These are phyloP conservation scores for Anastrepha obliqua DNA, from an alignment of 1,140 invertebrate species.

Conservation along the genomic window DNA sequence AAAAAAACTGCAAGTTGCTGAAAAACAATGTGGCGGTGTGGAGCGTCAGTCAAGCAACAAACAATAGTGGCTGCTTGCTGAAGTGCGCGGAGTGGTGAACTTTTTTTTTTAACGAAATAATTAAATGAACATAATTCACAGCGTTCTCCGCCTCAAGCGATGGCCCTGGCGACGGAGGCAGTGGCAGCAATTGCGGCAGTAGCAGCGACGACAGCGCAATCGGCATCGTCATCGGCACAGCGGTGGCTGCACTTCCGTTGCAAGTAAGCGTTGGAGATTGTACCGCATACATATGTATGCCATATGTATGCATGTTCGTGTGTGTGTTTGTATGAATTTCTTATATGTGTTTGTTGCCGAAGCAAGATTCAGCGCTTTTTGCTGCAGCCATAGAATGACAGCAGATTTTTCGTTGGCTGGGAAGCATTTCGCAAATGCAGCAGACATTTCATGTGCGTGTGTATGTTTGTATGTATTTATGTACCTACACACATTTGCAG, in stretches of 20 bases:
- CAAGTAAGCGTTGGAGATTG: neutral
- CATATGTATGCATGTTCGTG: neutral
- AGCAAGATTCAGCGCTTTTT: neutral
- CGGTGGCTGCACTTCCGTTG: slow-evolving; percentile 27
- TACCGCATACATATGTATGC: neutral
- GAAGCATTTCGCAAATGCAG: neutral
- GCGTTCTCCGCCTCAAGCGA: slow-evolving; percentile 28
- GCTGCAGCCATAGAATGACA: slow-evolving; percentile 18
- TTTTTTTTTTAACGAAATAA: slow-evolving; percentile 41
- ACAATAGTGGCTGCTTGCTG: neutral
- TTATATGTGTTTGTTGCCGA: neutral
- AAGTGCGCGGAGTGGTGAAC: neutral
- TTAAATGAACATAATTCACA: slow-evolving; percentile 53
- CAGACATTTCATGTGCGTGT: neutral
- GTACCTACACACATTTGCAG: neutral
- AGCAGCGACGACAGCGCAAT: neutral
- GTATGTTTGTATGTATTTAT: neutral
- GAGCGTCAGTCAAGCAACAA: neutral
- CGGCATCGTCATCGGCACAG: neutral
- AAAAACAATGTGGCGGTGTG: neutral
- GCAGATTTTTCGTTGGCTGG: slow-evolving; percentile 30
- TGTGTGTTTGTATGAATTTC: neutral
- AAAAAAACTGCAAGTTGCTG: neutral
- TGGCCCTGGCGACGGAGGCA: neutral
- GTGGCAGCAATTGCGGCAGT: neutral